Base-by-base conservation (phyloP, 2,797 vertebrate genomes). In the Ceryle rudis region DNA sequence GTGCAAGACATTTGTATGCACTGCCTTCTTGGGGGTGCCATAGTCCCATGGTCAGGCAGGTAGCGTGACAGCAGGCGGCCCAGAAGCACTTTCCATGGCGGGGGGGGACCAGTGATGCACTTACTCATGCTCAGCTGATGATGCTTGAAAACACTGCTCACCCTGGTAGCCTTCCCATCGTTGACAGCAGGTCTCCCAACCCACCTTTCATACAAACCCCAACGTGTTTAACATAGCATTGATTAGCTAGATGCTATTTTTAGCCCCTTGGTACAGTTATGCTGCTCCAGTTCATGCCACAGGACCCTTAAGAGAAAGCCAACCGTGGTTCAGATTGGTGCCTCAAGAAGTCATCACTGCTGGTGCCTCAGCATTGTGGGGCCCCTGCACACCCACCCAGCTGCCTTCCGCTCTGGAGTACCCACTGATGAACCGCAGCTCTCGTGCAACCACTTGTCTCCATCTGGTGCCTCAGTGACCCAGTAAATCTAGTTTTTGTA, bases 391-490 rank as follows among this genome's bases (percentile, higher is more conserved):
- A 9, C 22, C 33, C 31, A 44, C 16, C 33, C 31, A 3, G 1
- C 21, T 2, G 2, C 31, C 28, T 14, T 29, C 35, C 10, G 3
- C n/a, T 57, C 4, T 1, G 29, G 46, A 61, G 52, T 42, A 21
- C 14, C 0, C 1, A 0, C 21, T 2, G 3, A n/a, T 0, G 1
- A 39, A 15, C 4, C 2, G 6, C 35, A 11, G 11, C 46, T 70
- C 72, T 47, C 2, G 0, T 23, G 67, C 55, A 62, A 12, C 21
- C 0, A 0, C 12, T 46, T 49, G 20, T 51, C 44, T 74, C 28
- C 14, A 1, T n/a, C 26, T 28, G 33, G 49, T 57, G 41, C 8
- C 42, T 42, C n/a, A 4, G 10, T 19, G 41, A 65, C 14, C 9
- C 0, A 0, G 10, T 15, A 71, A 71, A 81, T 13, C 8, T 3